Evolutionary conservation across 2,888 invertebrate species (phyloP).

Genomic region (Campoletis raptor): DNA sequence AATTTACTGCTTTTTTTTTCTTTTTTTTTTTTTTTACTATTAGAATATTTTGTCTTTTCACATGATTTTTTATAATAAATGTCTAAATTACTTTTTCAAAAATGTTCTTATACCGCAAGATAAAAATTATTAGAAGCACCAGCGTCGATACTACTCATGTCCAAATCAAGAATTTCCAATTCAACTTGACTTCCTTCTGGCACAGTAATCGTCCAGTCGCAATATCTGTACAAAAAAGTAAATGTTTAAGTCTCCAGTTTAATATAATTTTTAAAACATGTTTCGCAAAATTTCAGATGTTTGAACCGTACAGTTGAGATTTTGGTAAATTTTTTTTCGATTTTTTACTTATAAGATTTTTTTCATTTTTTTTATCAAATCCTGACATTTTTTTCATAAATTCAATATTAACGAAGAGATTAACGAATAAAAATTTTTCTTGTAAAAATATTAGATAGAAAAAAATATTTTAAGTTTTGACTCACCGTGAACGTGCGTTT

Average conservation of each 20-base stretch:
- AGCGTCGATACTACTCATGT: slow-evolving; percentile 79
- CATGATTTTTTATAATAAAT: background rate
- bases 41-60: background rate
- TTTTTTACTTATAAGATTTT: too few species aligned
- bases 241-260: too few species aligned
- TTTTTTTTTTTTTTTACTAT: background rate
- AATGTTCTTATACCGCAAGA: slow-evolving; percentile 54
- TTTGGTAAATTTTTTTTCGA: too few species aligned
- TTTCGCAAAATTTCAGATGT: too few species aligned
- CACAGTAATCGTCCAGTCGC: slow-evolving; percentile 90
- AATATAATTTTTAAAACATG: too few species aligned
- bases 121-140: slow-evolving; percentile 20
- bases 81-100: background rate
- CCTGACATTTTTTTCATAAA: too few species aligned
- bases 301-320: too few species aligned
- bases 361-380: too few species aligned
- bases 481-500: slow-evolving; percentile 55
- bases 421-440: too few species aligned
- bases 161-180: slow-evolving; percentile 88
- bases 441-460: too few species aligned
- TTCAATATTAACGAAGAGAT: too few species aligned
- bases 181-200: slow-evolving; percentile 88
- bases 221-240: slow-evolving; percentile 83
- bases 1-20: background rate
- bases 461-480: background rate